These are phyloP conservation scores for Leucopternis melanops DNA, from an alignment of 2,113 vertebrate genomes.

Conservation along the genomic window DNA sequence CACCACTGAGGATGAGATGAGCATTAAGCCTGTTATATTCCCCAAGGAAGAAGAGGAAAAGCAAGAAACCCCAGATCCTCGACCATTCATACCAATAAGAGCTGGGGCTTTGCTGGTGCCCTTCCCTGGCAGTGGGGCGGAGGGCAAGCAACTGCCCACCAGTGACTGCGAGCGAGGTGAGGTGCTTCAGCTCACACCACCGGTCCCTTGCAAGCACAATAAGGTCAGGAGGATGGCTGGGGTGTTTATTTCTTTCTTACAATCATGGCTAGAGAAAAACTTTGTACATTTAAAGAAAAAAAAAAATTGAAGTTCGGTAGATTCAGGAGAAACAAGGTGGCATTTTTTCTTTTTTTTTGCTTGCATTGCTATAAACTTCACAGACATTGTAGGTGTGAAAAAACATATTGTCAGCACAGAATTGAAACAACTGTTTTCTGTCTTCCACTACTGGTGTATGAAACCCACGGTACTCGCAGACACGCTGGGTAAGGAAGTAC, in stretches of 20 bases:
- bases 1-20: neutral
- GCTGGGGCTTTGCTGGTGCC: neutral
- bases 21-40: neutral
- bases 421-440: neutral
- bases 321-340: neutral
- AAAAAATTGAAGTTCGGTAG: neutral
- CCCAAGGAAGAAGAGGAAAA: neutral
- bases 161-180: neutral
- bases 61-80: neutral
- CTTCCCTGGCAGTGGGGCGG: neutral
- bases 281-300: neutral
- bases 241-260: neutral
- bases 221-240: fast-evolving
- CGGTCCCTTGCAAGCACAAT: neutral
- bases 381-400: neutral
- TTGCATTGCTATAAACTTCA: neutral
- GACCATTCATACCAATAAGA: fast-evolving
- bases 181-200: neutral
- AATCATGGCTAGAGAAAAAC: neutral
- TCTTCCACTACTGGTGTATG: neutral
- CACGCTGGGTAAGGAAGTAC: neutral
- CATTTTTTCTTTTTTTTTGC: neutral
- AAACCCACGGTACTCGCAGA: neutral
- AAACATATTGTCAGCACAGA: neutral
- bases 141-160: neutral